Conservation (phyloP, 2,797 vertebrate species). For the Liasis olivaceus region DNA sequence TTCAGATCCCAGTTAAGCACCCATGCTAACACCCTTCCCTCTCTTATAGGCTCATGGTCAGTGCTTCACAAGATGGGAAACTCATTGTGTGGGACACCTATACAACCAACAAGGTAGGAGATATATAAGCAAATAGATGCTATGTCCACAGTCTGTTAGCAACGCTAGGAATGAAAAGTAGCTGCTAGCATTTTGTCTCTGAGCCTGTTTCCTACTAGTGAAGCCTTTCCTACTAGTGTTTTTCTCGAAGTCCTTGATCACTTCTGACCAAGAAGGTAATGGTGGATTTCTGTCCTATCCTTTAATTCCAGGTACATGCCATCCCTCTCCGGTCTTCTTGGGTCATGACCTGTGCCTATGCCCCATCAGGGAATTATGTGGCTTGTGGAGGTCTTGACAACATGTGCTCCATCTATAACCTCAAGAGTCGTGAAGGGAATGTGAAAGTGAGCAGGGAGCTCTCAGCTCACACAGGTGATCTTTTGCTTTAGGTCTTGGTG, state of each 20-base stretch:
- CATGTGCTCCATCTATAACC: slow-evolving; percentile 98
- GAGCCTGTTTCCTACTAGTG: background rate
- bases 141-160: background rate
- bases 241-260: background rate
- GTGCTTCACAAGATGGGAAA: slow-evolving; percentile 97
- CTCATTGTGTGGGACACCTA: slow-evolving; percentile 97
- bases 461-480: slow-evolving; percentile 86
- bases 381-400: slow-evolving; percentile 98
- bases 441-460: slow-evolving; percentile 98
- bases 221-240: background rate
- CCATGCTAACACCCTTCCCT: slow-evolving; percentile 30
- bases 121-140: background rate
- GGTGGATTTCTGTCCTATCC: slow-evolving; percentile 15
- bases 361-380: slow-evolving; percentile 95
- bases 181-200: background rate
- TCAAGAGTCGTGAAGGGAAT: slow-evolving; percentile 93
- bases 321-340: slow-evolving; percentile 97
- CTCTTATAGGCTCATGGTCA: slow-evolving; percentile 86
- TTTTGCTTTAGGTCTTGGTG: background rate
- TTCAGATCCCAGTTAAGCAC: background rate
- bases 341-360: slow-evolving; percentile 99
- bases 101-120: slow-evolving; percentile 91
- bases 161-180: background rate
- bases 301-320: slow-evolving; percentile 85
- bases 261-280: rapidly evolving